A percentile compares a stretch with the other conserved stretches of the same genome.
phyloP scores from a whole-genome alignment of 92 coral and sea anemone genomes.

The Paramuricea clavata region DNA sequence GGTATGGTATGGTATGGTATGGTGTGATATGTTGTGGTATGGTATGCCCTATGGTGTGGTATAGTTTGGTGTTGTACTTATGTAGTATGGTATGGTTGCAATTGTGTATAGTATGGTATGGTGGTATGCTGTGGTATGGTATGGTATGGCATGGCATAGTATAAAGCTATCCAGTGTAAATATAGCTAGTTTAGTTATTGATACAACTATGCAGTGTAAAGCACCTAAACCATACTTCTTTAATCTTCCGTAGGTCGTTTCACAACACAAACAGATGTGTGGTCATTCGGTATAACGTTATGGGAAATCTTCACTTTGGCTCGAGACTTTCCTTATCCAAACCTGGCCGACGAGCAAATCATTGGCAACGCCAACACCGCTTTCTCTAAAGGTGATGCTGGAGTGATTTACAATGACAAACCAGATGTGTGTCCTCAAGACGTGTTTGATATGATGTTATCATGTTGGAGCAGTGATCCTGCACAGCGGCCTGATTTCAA shows the following conservation, averaged over 20 bases:
- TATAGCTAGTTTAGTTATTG: too few relatives aligned
- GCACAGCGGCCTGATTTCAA: constrained; percentile 77
- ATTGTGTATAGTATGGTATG: too few relatives aligned
- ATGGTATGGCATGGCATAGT: too few relatives aligned
- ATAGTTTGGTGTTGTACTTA: too few relatives aligned
- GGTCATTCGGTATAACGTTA: constrained; percentile 95
- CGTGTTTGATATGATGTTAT: constrained; percentile 80
- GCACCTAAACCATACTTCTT: too few relatives aligned
- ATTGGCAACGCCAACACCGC: constrained; percentile 81
- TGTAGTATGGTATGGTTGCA: too few relatives aligned
- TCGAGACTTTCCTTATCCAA: constrained; percentile 80
- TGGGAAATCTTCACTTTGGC: constrained; percentile 99
- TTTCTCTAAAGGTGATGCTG: constrained; percentile 57
- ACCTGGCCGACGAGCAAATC: constrained; percentile 85
- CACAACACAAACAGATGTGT: constrained; percentile 93
- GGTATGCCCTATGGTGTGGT: too few relatives aligned
- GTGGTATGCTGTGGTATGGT: too few relatives aligned
- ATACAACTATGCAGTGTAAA: too few relatives aligned
- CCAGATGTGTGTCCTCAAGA: constrained; percentile 84
- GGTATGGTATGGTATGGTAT: too few relatives aligned
- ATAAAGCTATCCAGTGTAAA: too few relatives aligned
- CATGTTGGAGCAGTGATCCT: constrained; percentile 82
- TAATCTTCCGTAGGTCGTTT: constrained; percentile 85
- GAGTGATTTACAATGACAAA: constrained; percentile 62
- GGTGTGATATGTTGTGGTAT: too few relatives aligned